Evolutionary conservation across 37 sponge, comb jelly and placozoan species (phyloP).

Genomic region (Dysidea cf. avara): DNA sequence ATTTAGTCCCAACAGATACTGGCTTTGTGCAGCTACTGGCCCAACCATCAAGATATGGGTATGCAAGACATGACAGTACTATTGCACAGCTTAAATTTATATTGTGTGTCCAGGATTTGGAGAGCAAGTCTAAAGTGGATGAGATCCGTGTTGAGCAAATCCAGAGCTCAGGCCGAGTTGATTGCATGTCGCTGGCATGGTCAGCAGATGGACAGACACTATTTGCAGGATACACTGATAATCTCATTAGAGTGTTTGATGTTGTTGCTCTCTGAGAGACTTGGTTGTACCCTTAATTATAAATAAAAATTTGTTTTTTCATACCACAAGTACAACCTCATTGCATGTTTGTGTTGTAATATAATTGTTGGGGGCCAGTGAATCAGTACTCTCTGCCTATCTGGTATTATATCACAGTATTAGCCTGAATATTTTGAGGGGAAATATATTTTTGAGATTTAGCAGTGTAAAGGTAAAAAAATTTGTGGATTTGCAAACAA

Average conservation of each 20-base stretch:
- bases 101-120: slow-evolving; percentile 73
- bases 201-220: slow-evolving; percentile 96
- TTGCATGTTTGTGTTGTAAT: no score
- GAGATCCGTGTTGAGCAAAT: slow-evolving; percentile 76
- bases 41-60: slow-evolving; percentile 96
- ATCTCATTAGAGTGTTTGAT: slow-evolving; percentile 88
- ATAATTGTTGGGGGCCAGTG: no score
- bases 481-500: no score
- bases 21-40: slow-evolving; percentile 98
- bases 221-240: slow-evolving; percentile 97
- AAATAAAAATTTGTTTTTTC: neutral
- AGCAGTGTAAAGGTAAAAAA: no score
- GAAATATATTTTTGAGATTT: no score
- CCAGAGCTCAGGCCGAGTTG: slow-evolving; percentile 38
- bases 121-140: slow-evolving; percentile 95
- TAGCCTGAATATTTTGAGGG: no score
- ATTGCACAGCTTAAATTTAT: neutral
- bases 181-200: slow-evolving; percentile 94
- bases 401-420: no score
- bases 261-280: slow-evolving; percentile 44
- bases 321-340: no score
- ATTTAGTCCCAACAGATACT: slow-evolving; percentile 98
- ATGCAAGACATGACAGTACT: neutral
- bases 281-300: slow-evolving; percentile 2
- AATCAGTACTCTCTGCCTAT: no score